Evolutionary conservation across 2,888 invertebrate species (phyloP).

Genomic region (Julus scanicus): DNA sequence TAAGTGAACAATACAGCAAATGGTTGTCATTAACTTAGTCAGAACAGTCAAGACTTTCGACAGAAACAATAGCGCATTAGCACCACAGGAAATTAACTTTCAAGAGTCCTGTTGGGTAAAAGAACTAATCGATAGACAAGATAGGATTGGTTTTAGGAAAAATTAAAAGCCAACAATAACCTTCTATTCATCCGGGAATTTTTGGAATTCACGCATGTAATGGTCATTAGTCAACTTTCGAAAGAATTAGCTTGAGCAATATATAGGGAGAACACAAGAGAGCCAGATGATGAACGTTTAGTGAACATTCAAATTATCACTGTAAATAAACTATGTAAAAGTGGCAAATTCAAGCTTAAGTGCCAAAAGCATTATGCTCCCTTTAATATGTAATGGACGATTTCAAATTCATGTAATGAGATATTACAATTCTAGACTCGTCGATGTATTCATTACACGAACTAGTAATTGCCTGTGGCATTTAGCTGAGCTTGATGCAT

Average conservation of each 20-base stretch:
- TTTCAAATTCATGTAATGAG: neutral
- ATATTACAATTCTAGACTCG: neutral
- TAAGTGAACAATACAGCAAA: constrained; percentile 27
- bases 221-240: neutral
- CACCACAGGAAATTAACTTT: constrained; percentile 5
- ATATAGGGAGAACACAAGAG: neutral
- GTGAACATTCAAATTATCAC: neutral
- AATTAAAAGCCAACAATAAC: neutral
- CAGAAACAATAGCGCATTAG: neutral
- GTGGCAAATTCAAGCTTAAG: neutral
- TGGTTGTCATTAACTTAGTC: constrained; percentile 3
- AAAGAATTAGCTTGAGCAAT: neutral
- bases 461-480: neutral
- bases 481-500: neutral
- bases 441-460: neutral
- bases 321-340: too few species aligned
- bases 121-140: neutral
- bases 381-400: neutral
- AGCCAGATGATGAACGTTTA: neutral
- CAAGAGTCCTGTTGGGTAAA: neutral
- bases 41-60: constrained; percentile 14
- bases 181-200: neutral
- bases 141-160: neutral
- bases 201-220: neutral
- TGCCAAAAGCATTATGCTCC: neutral